A percentile compares a stretch with the other conserved stretches of the same genome.
These are phyloP conservation scores for Margaritifera margaritifera DNA, from an alignment of 2,888 invertebrate genomes.

Conservation along the genomic window DNA sequence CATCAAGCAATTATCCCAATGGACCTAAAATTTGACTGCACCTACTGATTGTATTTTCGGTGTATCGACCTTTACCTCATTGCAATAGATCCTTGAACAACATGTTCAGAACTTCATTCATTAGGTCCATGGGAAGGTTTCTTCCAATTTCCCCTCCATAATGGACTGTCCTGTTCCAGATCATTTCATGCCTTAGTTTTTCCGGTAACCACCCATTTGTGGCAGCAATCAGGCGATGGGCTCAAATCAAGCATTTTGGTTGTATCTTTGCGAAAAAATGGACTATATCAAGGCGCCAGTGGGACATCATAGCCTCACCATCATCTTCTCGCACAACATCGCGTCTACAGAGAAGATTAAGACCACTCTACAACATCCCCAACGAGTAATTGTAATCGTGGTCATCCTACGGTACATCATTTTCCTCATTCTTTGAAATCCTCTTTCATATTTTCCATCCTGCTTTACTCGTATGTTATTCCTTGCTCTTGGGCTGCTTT, in stretches of 20 bases:
- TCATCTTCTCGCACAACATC: conserved; percentile 25
- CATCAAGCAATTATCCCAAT: conserved; percentile 15
- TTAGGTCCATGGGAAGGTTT: conserved; percentile 23
- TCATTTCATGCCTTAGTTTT: too few relatives aligned
- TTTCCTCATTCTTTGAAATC: too few relatives aligned
- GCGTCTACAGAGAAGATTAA: conserved; percentile 22
- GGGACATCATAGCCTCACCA: conserved; percentile 21
- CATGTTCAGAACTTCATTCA: conserved; percentile 27
- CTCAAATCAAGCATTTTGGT: conserved; percentile 21
- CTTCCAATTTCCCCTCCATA: conserved; percentile 23
- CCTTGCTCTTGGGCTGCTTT: too few relatives aligned
- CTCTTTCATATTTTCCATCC: conserved; percentile 1
- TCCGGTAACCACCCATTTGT: too few relatives aligned
- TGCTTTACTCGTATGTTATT: not conserved
- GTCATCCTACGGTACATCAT: too few relatives aligned
- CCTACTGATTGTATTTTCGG: conserved; percentile 12
- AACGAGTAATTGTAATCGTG: conserved; percentile 17
- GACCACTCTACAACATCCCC: conserved; percentile 29
- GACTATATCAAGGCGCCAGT: conserved; percentile 20
- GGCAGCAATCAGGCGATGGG: too few relatives aligned
- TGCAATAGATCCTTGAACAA: conserved; percentile 16
- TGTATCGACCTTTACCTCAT: conserved; percentile 12
- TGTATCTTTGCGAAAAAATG: conserved; percentile 12
- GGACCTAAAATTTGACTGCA: conserved; percentile 21
- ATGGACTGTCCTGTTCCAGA: conserved; percentile 22